Conservation (phyloP, 2,888 invertebrate genomes). For the Plutella xylostella region DNA sequence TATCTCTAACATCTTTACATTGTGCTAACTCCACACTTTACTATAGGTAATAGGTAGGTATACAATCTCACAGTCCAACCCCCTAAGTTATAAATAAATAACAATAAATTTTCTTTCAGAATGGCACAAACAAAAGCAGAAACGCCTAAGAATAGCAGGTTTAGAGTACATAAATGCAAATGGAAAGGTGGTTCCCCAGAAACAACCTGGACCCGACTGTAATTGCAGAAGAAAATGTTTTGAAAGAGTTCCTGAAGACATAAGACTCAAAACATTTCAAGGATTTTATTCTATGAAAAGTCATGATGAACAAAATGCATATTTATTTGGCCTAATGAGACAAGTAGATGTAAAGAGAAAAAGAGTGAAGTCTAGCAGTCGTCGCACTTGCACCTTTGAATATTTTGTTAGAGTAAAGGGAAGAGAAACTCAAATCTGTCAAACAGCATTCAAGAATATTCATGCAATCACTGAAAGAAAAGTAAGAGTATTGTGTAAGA, state of each 20-base stretch:
- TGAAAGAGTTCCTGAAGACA: conserved; percentile 59
- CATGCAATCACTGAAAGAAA: conserved; percentile 70
- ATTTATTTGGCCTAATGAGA: conserved; percentile 68
- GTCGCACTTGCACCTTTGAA: conserved; percentile 68
- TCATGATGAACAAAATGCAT: conserved; percentile 71
- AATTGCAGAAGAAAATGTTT: conserved; percentile 65
- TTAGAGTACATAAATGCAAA: conserved; percentile 68
- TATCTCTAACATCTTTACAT: background rate
- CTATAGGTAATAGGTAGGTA: background rate
- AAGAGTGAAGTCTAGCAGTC: conserved; percentile 62
- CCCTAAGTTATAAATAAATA: background rate
- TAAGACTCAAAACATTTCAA: conserved; percentile 63
- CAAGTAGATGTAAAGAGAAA: conserved; percentile 70
- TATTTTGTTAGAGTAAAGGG: conserved; percentile 68
- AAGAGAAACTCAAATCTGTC: conserved; percentile 68
- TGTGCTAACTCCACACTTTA: background rate
- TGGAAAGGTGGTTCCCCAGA: conserved; percentile 67
- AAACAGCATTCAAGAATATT: conserved; percentile 69
- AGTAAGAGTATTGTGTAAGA: conserved; percentile 67
- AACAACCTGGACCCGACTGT: conserved; percentile 65
- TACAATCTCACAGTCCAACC: background rate
- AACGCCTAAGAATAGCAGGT: conserved; percentile 65
- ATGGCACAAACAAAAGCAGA: conserved; percentile 72
- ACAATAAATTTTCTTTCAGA: conserved; percentile 36
- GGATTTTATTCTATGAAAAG: conserved; percentile 69